A percentile compares a stretch with the other conserved stretches of the same genome.
Evolutionary conservation across 2,113 vertebrate species (phyloP).

Genomic region (Dromaius novaehollandiae): DNA sequence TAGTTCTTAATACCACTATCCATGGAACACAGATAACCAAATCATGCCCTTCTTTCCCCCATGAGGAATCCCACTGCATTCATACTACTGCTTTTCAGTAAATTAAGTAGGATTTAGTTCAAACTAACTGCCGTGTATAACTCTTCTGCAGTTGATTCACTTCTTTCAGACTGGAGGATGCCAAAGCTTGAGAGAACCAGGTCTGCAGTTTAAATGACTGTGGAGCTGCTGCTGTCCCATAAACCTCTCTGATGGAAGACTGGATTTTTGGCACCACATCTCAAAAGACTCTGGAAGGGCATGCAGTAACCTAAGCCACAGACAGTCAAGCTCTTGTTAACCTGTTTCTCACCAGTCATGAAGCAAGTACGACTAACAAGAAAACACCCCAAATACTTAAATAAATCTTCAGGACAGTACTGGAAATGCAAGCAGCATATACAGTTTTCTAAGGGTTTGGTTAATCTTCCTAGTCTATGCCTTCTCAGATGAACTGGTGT

Average conservation of each 20-base stretch:
- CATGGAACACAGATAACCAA: neutral
- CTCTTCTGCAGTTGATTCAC: neutral
- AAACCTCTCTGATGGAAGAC: neutral
- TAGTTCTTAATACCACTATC: neutral
- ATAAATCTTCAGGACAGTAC: neutral
- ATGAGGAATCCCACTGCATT: neutral
- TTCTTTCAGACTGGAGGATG: neutral
- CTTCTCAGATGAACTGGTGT: neutral
- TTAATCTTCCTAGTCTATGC: neutral
- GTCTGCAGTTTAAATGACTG: neutral
- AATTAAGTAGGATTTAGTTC: neutral
- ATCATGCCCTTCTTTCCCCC: neutral
- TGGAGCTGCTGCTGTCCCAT: neutral
- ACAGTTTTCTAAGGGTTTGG: neutral
- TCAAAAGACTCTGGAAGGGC: conserved; percentile 3
- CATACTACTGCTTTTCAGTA: neutral
- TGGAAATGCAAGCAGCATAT: neutral
- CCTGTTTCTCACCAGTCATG: neutral
- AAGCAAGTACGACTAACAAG: conserved; percentile 25
- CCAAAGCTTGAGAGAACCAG: neutral
- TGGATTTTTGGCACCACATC: neutral
- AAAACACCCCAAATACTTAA: neutral
- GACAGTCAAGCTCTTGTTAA: neutral
- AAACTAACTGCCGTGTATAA: neutral
- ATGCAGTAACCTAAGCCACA: neutral